Conservation (phyloP, 2,797 vertebrate genomes). For the Hypotaenidia okinawae region DNA sequence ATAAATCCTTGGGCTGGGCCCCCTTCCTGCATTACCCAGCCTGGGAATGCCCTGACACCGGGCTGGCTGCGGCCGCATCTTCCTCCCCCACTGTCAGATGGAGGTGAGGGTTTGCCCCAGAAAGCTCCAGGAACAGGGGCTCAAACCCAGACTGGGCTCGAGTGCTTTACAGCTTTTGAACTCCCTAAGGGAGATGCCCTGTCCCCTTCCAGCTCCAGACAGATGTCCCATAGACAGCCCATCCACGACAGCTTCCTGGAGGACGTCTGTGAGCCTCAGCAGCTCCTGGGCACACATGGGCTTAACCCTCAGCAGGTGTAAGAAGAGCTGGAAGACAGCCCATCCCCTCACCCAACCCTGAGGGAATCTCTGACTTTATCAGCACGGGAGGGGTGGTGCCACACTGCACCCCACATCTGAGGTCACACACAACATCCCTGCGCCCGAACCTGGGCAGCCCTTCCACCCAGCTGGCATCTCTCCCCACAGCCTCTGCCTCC, state of each 20-base stretch:
- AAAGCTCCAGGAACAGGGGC: not conserved
- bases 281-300: not conserved
- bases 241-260: not conserved
- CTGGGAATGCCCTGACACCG: not conserved
- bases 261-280: not conserved
- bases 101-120: not conserved
- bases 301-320: not conserved
- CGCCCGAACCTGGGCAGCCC: not conserved
- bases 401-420: not conserved
- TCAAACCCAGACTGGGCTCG: not conserved
- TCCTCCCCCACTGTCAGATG: accelerated
- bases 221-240: not conserved
- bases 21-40: not conserved
- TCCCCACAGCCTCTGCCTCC: not conserved
- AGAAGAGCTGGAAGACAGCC: not conserved
- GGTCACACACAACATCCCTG: not conserved
- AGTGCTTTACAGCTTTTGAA: not conserved
- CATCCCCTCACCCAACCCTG: accelerated
- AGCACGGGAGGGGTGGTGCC: not conserved
- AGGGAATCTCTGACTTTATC: not conserved
- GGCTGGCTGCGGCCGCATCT: not conserved
- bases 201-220: not conserved
- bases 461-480: not conserved
- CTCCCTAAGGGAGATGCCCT: not conserved
- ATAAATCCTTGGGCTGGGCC: not conserved